Conservation (phyloP, 2,797 vertebrate species). For the Xyrichtys novacula region DNA sequence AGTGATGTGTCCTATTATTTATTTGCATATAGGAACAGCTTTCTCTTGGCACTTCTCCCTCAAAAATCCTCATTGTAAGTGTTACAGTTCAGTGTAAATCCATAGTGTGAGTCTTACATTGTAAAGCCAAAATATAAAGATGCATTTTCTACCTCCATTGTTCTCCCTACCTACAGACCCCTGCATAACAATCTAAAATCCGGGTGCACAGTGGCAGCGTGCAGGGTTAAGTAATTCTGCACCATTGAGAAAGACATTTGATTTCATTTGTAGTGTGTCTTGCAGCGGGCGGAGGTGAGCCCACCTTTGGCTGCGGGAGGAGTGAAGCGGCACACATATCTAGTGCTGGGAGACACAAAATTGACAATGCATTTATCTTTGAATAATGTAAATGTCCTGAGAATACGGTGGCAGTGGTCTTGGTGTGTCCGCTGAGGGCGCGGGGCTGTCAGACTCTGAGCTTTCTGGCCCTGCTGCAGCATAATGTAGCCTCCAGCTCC, state of each 20-base stretch:
- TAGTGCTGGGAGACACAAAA: conserved; percentile 88
- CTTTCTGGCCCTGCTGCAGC: conserved; percentile 75
- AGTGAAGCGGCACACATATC: conserved; percentile 85
- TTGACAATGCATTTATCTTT: conserved; percentile 93
- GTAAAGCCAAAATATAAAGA: conserved; percentile 13
- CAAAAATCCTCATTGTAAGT: neutral
- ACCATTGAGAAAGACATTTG: conserved; percentile 87
- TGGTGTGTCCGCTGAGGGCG: conserved; percentile 79
- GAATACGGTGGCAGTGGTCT: conserved; percentile 86
- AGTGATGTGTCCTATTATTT: neutral
- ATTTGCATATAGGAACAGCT: neutral
- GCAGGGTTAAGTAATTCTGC: conserved; percentile 87
- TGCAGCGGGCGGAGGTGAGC: conserved; percentile 83
- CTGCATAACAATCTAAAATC: conserved; percentile 71
- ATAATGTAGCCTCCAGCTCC: conserved; percentile 79
- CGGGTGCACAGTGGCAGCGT: conserved; percentile 59
- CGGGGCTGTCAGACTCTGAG: conserved; percentile 76
- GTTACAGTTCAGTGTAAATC: neutral
- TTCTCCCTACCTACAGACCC: conserved; percentile 60
- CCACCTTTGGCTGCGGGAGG: conserved; percentile 87
- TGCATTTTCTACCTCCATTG: conserved; percentile 49
- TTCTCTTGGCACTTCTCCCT: neutral
- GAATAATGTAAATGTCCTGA: conserved; percentile 91
- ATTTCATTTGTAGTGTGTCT: conserved; percentile 89
- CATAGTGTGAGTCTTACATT: neutral